Conservation (phyloP, 37 sponge, comb jelly and placozoan genomes). For the Bolinopsis microptera region DNA sequence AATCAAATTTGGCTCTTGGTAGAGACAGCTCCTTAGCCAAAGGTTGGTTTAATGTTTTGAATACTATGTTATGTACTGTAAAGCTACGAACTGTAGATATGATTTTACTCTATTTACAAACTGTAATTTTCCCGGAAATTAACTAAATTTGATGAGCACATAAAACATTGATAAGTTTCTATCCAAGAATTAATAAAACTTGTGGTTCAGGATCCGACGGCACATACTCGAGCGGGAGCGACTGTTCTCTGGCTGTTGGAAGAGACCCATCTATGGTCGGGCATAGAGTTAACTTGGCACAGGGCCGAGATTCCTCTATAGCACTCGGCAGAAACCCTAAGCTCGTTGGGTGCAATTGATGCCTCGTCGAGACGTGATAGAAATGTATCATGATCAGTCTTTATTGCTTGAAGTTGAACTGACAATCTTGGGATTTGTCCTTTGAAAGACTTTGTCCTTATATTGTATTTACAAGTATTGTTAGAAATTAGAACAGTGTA, state of each 20-base stretch:
- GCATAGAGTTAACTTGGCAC: not conserved
- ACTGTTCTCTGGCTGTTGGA: not conserved
- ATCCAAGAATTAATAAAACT: not conserved
- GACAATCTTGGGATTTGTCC: too few relatives aligned
- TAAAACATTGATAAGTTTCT: too few relatives aligned
- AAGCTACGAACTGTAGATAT: too few relatives aligned
- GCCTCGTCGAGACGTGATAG: not conserved
- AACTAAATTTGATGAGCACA: too few relatives aligned
- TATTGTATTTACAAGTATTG: not conserved
- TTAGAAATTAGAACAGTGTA: not conserved
- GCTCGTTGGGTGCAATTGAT: not conserved
- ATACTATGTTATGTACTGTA: too few relatives aligned
- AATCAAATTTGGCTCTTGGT: not conserved
- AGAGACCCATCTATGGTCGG: not conserved
- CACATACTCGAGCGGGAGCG: not conserved
- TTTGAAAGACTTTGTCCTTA: not conserved
- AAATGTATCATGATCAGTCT: too few relatives aligned
- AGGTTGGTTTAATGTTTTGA: not conserved
- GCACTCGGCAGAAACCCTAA: conserved; percentile 12
- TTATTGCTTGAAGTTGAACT: too few relatives aligned
- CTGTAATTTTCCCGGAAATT: too few relatives aligned
- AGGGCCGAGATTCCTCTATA: not conserved
- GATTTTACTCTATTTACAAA: too few relatives aligned
- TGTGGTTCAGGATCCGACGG: not conserved
- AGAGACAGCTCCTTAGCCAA: not conserved